Evolutionary conservation across 1,140 invertebrate genomes (phyloP).

Genomic region (Theocolax elegans): DNA sequence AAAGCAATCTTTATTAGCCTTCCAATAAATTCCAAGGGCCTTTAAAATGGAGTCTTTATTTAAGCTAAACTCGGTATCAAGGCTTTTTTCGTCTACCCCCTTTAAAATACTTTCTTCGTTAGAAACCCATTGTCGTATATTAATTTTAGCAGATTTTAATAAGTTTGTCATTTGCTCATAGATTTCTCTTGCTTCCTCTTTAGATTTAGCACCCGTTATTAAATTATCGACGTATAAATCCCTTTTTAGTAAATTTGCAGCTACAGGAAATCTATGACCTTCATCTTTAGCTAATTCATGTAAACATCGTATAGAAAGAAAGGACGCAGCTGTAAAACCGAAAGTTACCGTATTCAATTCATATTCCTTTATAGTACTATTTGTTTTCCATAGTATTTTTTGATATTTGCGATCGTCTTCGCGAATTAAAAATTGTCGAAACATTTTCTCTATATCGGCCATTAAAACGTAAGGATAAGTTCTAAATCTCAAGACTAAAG

Average conservation of each 20-base stretch:
- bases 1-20: background rate
- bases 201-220: background rate
- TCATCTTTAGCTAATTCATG: constrained; percentile 14
- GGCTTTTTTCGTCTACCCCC: background rate
- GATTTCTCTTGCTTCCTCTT: background rate
- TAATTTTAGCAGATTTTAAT: background rate
- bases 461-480: constrained; percentile 6
- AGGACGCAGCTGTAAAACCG: no score
- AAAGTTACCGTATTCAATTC: constrained; percentile 1
- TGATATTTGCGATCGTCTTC: constrained; percentile 13
- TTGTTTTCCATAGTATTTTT: no score
- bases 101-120: background rate
- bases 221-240: constrained; percentile 28
- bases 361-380: background rate
- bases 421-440: constrained; percentile 13
- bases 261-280: constrained; percentile 4
- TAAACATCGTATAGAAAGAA: constrained; percentile 14
- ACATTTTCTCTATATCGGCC: constrained; percentile 30
- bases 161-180: constrained; percentile 3
- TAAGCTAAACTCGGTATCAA: no score
- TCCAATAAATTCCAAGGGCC: constrained; percentile 20
- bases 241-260: background rate
- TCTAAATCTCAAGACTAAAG: constrained; percentile 5
- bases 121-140: constrained; percentile 24
- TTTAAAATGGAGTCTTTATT: constrained; percentile 3